Percentiles rank a stretch among this genome's conserved stretches.
These are phyloP conservation scores for Tokudaia muenninki DNA, from an alignment of 2,797 vertebrate genomes.

Conservation along the genomic window DNA sequence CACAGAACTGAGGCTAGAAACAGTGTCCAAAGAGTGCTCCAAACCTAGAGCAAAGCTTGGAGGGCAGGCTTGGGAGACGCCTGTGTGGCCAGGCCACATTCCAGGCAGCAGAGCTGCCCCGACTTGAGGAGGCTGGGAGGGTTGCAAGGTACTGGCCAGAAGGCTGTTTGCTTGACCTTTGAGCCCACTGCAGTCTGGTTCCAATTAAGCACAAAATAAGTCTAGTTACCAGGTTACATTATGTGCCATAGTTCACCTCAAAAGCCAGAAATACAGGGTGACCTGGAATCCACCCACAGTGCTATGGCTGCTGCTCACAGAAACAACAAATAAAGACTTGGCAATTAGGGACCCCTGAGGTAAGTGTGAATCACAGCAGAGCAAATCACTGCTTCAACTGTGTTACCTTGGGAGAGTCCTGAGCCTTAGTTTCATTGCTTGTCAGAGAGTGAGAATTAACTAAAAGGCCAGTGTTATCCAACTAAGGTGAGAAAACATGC, in stretches of 20 bases:
- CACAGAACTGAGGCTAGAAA: constrained; percentile 76
- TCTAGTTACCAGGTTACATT: constrained; percentile 65
- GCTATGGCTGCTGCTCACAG: not conserved
- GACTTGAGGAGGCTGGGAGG: not conserved
- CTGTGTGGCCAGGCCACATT: constrained; percentile 41
- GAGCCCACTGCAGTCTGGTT: constrained; percentile 63
- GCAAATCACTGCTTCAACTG: not conserved
- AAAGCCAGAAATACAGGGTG: constrained; percentile 50
- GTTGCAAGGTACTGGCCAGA: not conserved
- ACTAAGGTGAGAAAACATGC: not conserved
- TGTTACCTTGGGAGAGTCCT: not conserved
- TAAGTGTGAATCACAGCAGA: not conserved
- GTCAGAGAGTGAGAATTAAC: not conserved
- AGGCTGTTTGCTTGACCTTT: constrained; percentile 73
- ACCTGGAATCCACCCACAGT: not conserved
- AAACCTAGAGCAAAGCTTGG: not conserved
- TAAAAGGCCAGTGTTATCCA: not conserved
- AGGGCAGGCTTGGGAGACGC: not conserved
- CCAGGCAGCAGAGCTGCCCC: not conserved
- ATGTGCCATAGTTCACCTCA: constrained; percentile 21
- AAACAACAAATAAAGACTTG: not conserved
- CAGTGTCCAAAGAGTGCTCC: not conserved
- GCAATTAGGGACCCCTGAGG: not conserved
- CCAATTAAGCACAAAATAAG: constrained; percentile 69
- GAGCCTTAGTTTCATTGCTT: not conserved